phyloP scores from a whole-genome alignment of 2,797 vertebrate species.

The Diceros bicornis region DNA sequence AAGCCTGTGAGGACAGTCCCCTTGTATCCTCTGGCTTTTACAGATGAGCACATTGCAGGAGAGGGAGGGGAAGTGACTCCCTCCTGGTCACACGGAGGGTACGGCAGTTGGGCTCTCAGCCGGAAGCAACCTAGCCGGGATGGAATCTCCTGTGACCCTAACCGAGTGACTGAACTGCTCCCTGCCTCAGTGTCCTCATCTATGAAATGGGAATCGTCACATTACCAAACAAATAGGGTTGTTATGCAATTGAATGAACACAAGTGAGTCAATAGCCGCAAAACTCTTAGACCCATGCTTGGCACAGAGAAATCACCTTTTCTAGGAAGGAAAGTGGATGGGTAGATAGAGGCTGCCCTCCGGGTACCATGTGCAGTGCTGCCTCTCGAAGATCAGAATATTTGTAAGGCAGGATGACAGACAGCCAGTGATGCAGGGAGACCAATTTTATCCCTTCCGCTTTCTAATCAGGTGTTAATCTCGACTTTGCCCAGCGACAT shows the following conservation, averaged over 20 bases:
- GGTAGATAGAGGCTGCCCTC: background rate
- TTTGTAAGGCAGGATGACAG: background rate
- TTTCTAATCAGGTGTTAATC: background rate
- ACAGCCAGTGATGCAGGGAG: background rate
- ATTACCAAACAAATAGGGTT: background rate
- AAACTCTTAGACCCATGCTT: background rate
- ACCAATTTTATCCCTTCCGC: background rate
- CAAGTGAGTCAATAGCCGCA: background rate
- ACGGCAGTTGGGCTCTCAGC: background rate
- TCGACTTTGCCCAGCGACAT: background rate
- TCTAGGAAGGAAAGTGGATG: background rate
- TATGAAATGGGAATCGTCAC: background rate
- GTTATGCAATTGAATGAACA: background rate
- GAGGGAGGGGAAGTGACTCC: no score
- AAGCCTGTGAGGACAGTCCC: background rate
- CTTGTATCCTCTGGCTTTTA: background rate
- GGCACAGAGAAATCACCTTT: background rate
- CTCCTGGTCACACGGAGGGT: no score
- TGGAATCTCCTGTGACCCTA: background rate
- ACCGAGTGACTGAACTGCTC: background rate
- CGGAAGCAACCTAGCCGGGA: background rate
- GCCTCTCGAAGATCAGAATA: background rate
- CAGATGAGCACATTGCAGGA: no score
- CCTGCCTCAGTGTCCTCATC: background rate
- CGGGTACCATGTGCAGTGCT: background rate